Base-by-base conservation (phyloP, 2,888 invertebrate species). In the Morpho achilles region DNA sequence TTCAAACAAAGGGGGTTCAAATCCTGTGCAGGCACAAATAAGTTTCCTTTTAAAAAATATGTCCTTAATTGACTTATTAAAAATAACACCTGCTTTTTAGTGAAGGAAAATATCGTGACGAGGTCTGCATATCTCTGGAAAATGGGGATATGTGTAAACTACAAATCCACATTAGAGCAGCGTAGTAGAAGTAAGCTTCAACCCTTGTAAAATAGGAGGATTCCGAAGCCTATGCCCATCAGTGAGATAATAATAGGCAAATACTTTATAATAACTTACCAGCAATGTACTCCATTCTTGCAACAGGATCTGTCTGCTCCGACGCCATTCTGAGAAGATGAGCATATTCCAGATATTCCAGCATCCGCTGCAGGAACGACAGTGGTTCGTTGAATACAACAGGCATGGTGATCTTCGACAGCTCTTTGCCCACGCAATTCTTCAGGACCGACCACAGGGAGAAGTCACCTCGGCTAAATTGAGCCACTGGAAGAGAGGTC, bases 371-470 rank as follows among this genome's bases (percentile, higher is more conserved):
- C 46, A 99, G 94, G 87, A 98, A 98, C 72, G 97, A 97, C 63
- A 99, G 91, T 8, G 98, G 98, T 85, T 99, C 98, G 89, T 98
- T 99, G 91, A 98, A 97, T 68, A 96, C 95, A 67, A 98, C 97
- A 63, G 98, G 98, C 97, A 98, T 98, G 44, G 98, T 96, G 84
- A 98, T 97, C 92, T 98, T 98, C 79, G 97, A 97, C 69, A 98
- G 91, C 87, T 98, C 98, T 91, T 96, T 96, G 75, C 96, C 96
- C 69, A 97, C 96, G 84, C 96, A 96, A 87, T 96, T 96, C 91
- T 97, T 97, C 74, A 97, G 91, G 68, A 97, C 96, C 64, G 96
- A 96, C 97, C 97, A 97, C 71, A 97, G 93, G 79, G 95, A 96
- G 87, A 96, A 95, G 82, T 96, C 95, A 85, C 94, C 95, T 72